Percentiles rank a stretch among this genome's conserved stretches.
Evolutionary conservation across 2,888 invertebrate species (phyloP).

Genomic region (Agrochola macilenta): DNA sequence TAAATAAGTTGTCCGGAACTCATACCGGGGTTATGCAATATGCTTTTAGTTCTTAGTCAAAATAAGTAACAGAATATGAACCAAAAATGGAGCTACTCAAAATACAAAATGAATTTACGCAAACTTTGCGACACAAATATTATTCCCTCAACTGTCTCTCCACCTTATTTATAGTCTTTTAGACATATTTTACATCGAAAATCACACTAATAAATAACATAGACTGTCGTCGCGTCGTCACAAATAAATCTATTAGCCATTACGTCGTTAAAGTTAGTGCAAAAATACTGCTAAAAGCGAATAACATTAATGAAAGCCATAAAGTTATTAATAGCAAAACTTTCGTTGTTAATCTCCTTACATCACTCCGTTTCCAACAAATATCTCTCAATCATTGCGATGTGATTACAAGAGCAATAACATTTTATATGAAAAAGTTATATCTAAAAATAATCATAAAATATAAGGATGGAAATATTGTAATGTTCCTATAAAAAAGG

Average conservation of each 20-base stretch:
- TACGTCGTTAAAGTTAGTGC: slow-evolving; percentile 48
- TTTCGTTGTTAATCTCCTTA: slow-evolving; percentile 60
- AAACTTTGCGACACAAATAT: slow-evolving; percentile 52
- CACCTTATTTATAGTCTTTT: slow-evolving; percentile 54
- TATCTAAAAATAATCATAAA: slow-evolving; percentile 59
- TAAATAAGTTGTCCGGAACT: neutral
- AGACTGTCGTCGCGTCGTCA: slow-evolving; percentile 36
- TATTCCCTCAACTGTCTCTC: slow-evolving; percentile 33
- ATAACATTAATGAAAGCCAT: slow-evolving; percentile 59
- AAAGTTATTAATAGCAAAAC: slow-evolving; percentile 64
- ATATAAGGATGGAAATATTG: slow-evolving; percentile 53
- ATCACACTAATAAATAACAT: slow-evolving; percentile 56
- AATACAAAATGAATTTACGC: slow-evolving; percentile 12
- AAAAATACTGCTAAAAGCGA: slow-evolving; percentile 62
- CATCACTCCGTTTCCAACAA: slow-evolving; percentile 53
- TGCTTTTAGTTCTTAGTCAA: accelerated
- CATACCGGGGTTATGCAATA: too few species aligned
- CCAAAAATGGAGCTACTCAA: neutral
- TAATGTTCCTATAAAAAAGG: slow-evolving; percentile 56
- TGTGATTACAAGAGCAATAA: slow-evolving; percentile 61
- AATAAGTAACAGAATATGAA: neutral
- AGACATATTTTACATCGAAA: slow-evolving; percentile 59
- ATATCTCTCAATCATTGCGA: slow-evolving; percentile 56
- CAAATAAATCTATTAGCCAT: slow-evolving; percentile 64
- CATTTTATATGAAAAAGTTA: slow-evolving; percentile 65